Percentiles rank a stretch among this genome's conserved stretches.
Conservation (phyloP, 2,113 vertebrate species). For the Gulo gulo region DNA sequence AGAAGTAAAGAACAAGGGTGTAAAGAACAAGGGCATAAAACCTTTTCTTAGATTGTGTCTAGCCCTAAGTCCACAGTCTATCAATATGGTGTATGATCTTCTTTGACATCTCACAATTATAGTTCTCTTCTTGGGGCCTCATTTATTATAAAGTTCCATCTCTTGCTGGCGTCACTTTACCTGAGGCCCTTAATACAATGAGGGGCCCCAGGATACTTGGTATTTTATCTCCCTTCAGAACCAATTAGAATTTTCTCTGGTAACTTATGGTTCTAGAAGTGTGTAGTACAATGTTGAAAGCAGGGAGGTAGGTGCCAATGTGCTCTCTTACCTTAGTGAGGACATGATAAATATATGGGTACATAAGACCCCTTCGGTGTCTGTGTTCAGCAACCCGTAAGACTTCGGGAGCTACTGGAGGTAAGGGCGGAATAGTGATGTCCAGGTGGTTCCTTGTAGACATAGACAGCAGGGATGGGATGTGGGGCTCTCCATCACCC, state of each 20-base stretch:
- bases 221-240: constrained; percentile 26
- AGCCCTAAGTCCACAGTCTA: background rate
- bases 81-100: background rate
- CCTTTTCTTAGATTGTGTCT: background rate
- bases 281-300: background rate
- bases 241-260: background rate
- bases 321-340: constrained; percentile 89
- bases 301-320: background rate
- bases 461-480: constrained; percentile 95
- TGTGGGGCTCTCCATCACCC: constrained; percentile 87
- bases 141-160: constrained; percentile 6
- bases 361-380: constrained; percentile 94
- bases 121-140: background rate
- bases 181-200: background rate
- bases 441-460: constrained; percentile 95
- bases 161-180: background rate
- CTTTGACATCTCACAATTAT: constrained; percentile 17
- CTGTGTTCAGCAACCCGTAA: constrained; percentile 93
- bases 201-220: background rate
- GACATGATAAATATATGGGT: constrained; percentile 94
- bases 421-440: constrained; percentile 93
- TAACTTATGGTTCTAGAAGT: background rate
- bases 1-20: background rate
- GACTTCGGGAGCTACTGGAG: constrained; percentile 92
- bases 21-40: background rate